Evolutionary conservation across 2,113 vertebrate species (phyloP).

Genomic region (Pteruthius melanotis): DNA sequence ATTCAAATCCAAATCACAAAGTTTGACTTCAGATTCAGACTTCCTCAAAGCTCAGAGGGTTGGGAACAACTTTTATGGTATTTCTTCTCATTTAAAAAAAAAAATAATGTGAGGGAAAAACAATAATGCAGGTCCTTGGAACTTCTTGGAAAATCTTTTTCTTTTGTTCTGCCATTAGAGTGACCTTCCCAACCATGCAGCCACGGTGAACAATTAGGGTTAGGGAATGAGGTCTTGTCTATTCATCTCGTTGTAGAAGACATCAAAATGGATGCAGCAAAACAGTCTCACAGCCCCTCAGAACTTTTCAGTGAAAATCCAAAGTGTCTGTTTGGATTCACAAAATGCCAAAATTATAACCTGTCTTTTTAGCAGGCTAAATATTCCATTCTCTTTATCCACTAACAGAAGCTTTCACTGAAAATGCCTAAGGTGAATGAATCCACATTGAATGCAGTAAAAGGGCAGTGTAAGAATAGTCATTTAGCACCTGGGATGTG

Average conservation of each 20-base stretch:
- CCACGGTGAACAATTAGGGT: neutral
- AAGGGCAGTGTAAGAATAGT: constrained; percentile 23
- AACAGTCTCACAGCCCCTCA: neutral
- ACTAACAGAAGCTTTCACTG: neutral
- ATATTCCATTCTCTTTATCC: neutral
- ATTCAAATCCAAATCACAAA: neutral
- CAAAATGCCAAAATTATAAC: neutral
- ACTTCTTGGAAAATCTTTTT: neutral
- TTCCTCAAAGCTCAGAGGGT: neutral
- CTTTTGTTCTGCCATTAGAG: neutral
- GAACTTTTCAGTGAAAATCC: neutral
- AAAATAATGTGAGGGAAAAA: neutral
- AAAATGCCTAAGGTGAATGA: neutral
- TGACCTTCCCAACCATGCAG: neutral
- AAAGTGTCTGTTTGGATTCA: neutral
- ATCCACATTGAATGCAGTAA: neutral
- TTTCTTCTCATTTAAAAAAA: neutral
- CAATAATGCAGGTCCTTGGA: neutral
- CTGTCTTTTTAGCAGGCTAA: neutral
- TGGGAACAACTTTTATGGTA: neutral
- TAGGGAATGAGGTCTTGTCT: neutral
- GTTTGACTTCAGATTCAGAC: neutral
- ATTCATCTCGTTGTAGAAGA: neutral
- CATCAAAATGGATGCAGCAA: neutral
- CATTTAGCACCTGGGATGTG: constrained; percentile 62